Percentiles rank a stretch among this genome's conserved stretches.
These are phyloP conservation scores for Ornithorhynchus anatinus DNA, from an alignment of 2,113 vertebrate genomes.

Conservation along the genomic window DNA sequence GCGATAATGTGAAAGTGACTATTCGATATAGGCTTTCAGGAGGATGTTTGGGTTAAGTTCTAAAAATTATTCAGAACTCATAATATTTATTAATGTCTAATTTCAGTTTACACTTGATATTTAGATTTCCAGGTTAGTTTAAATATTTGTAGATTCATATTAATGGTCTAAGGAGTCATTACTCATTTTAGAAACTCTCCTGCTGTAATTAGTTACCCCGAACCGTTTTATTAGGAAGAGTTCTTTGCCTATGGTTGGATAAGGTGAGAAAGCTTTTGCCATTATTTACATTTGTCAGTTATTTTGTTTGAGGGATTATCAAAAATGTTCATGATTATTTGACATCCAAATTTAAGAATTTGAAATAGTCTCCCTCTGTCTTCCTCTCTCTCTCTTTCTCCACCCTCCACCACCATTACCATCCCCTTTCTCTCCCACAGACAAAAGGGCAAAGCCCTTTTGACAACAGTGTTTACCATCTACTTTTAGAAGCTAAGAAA, in stretches of 20 bases:
- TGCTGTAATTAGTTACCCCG: too few species aligned
- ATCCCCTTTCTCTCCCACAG: too few species aligned
- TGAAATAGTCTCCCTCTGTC: not conserved
- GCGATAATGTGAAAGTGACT: not conserved
- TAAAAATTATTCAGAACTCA: too few species aligned
- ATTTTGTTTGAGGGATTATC: not conserved
- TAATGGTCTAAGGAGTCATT: not conserved
- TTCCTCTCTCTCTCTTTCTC: not conserved
- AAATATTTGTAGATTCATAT: not conserved
- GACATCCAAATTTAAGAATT: not conserved
- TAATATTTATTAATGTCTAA: too few species aligned
- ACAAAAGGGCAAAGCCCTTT: too few species aligned
- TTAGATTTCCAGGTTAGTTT: not conserved
- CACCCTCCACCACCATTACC: not conserved
- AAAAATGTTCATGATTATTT: not conserved
- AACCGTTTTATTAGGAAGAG: too few species aligned
- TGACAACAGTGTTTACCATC: too few species aligned
- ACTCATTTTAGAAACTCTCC: not conserved
- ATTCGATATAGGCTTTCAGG: not conserved
- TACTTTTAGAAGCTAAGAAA: too few species aligned
- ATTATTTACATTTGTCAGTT: too few species aligned
- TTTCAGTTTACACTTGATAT: not conserved
- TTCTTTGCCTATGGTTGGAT: too few species aligned
- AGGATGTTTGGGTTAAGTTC: not conserved
- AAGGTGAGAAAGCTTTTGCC: too few species aligned